Conservation (phyloP, 1,140 invertebrate genomes). For the Drosophila fuyamai region DNA sequence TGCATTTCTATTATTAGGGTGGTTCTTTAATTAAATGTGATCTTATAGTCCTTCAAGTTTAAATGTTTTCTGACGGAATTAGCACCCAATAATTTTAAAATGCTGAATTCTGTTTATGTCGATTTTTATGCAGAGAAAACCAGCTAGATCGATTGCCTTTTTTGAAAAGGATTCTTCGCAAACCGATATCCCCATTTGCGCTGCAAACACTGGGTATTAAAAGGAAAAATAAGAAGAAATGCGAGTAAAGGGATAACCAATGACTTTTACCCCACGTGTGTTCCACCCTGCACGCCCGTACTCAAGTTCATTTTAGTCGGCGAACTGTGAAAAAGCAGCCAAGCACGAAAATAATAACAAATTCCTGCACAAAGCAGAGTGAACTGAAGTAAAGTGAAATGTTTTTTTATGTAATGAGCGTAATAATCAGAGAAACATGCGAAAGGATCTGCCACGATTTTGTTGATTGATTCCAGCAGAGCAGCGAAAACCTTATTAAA, state of each 20-base stretch:
- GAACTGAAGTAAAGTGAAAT: conserved; percentile 58
- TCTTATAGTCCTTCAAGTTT: too few relatives aligned
- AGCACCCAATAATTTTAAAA: too few relatives aligned
- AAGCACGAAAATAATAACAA: conserved; percentile 82
- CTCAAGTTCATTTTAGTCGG: conserved; percentile 45
- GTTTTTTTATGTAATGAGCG: conserved; percentile 78
- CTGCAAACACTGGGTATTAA: conserved; percentile 20
- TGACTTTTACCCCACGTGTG: conserved; percentile 59
- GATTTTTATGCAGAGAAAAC: too few relatives aligned
- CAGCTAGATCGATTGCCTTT: too few relatives aligned
- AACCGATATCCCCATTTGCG: background rate
- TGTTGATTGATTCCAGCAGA: conserved; percentile 40
- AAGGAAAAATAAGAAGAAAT: conserved; percentile 7
- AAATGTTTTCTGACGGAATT: too few relatives aligned
- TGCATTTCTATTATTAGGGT: too few relatives aligned
- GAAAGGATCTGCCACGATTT: conserved; percentile 47
- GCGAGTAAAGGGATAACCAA: conserved; percentile 70
- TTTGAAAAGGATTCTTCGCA: background rate
- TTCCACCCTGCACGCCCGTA: background rate
- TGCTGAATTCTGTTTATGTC: too few relatives aligned
- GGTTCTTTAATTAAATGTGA: too few relatives aligned
- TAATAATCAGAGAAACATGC: conserved; percentile 78
- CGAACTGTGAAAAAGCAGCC: conserved; percentile 73
- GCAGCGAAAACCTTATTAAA: conserved; percentile 31
- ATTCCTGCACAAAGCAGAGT: conserved; percentile 47